phyloP scores from a whole-genome alignment of 2,113 vertebrate species.

The Acinonyx jubatus region DNA sequence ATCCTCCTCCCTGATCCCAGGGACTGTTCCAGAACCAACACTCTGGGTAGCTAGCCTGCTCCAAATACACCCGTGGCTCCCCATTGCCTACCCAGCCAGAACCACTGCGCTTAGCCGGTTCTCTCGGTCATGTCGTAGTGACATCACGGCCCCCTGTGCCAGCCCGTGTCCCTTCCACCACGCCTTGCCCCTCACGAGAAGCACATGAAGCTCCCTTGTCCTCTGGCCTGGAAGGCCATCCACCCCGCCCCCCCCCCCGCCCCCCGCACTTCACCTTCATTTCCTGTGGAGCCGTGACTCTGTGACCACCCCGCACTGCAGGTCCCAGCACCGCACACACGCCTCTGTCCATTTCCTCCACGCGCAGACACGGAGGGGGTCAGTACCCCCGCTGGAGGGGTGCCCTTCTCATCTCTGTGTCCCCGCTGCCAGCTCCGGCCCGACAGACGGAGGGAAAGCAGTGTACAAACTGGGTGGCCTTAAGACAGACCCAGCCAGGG shows the following conservation, averaged over 20 bases:
- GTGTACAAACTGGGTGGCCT: too few species aligned
- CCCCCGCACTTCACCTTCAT: accelerated
- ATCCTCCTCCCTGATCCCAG: neutral
- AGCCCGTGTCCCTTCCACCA: accelerated
- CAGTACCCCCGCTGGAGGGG: neutral
- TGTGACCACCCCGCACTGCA: accelerated
- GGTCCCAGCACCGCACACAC: accelerated
- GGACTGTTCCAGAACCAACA: neutral
- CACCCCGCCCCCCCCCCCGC: neutral
- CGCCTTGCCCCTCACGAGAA: neutral
- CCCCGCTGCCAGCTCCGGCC: neutral
- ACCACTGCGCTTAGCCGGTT: accelerated
- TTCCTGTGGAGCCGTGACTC: too few species aligned
- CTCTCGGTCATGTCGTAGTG: too few species aligned
- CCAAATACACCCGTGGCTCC: neutral
- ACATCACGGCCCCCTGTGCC: neutral
- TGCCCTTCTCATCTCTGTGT: neutral
- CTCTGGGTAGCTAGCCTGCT: neutral
- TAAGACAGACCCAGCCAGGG: neutral
- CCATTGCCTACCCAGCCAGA: neutral
- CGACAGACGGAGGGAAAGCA: neutral
- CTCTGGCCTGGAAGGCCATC: neutral
- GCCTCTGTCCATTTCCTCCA: neutral
- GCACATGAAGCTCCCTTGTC: too few species aligned
- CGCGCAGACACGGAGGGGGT: neutral